These are phyloP conservation scores for Procambarus clarkii DNA, from an alignment of 1,140 invertebrate species.

Conservation along the genomic window DNA sequence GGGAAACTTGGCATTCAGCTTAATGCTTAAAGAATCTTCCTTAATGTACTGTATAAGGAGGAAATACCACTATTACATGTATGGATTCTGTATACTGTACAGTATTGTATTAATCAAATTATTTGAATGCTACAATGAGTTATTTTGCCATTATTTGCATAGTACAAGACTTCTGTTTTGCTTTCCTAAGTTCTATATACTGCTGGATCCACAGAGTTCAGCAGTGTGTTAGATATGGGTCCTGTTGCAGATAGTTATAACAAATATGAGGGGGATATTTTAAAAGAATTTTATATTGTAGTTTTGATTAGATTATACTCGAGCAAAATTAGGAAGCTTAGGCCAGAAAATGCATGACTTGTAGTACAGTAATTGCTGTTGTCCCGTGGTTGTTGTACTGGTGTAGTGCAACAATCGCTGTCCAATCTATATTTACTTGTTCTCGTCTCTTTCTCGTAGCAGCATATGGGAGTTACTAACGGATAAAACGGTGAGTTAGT, in stretches of 20 bases:
- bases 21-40: background rate
- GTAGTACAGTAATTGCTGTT: conserved; percentile 53
- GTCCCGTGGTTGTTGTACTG: conserved; percentile 73
- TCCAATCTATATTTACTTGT: conserved; percentile 73
- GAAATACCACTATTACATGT: background rate
- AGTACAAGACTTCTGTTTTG: conserved; percentile 15
- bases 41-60: background rate
- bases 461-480: conserved; percentile 75
- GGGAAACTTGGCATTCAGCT: background rate
- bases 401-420: conserved; percentile 72
- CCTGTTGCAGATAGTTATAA: background rate
- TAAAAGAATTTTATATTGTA: background rate
- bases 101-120: background rate
- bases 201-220: background rate
- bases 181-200: conserved; percentile 24
- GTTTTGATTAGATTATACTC: background rate
- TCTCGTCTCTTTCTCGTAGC: conserved; percentile 73
- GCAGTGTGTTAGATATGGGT: background rate
- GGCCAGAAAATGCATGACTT: conserved; percentile 28
- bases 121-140: background rate
- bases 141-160: background rate
- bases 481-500: conserved; percentile 74
- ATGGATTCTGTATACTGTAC: background rate
- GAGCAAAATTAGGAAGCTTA: conserved; percentile 12
- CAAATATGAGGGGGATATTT: background rate